Evolutionary conservation across 2,888 invertebrate species (phyloP).

Genomic region (Dynastes tityus): DNA sequence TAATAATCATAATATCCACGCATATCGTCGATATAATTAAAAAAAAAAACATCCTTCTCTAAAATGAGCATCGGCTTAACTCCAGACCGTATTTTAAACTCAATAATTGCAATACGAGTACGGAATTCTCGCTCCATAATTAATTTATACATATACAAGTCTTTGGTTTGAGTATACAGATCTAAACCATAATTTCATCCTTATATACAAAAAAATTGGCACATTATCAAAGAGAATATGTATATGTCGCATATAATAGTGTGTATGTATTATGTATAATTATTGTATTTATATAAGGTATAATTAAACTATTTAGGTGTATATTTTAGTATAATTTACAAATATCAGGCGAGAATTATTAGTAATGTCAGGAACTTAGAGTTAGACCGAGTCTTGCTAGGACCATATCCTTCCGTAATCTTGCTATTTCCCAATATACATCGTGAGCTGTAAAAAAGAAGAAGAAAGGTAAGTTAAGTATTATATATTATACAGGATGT

Average conservation of each 20-base stretch:
- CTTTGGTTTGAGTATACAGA: conserved; percentile 58
- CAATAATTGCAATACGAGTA: conserved; percentile 44
- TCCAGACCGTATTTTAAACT: conserved; percentile 39
- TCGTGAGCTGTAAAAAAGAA: conserved; percentile 75
- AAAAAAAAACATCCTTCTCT: background rate
- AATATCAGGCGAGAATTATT: conserved; percentile 40
- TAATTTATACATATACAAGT: conserved; percentile 51
- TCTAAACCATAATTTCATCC: conserved; percentile 50
- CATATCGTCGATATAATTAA: background rate
- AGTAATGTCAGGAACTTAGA: conserved; percentile 67
- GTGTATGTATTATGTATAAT: conserved; percentile 28
- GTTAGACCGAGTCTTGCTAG: conserved; percentile 79
- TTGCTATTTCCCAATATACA: conserved; percentile 82
- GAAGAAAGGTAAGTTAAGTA: conserved; percentile 1
- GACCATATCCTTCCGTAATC: conserved; percentile 82
- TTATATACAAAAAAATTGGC: conserved; percentile 49
- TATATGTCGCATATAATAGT: conserved; percentile 5
- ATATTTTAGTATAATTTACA: conserved; percentile 32
- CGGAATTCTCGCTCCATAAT: conserved; percentile 50
- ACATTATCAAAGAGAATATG: conserved; percentile 48
- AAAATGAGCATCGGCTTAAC: conserved; percentile 14
- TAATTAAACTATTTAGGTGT: conserved; percentile 25
- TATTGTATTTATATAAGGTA: conserved; percentile 23
- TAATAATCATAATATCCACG: background rate
- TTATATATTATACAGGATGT: no score